Conservation (phyloP, 2,888 invertebrate species). For the Meiosimyza decipiens region DNA sequence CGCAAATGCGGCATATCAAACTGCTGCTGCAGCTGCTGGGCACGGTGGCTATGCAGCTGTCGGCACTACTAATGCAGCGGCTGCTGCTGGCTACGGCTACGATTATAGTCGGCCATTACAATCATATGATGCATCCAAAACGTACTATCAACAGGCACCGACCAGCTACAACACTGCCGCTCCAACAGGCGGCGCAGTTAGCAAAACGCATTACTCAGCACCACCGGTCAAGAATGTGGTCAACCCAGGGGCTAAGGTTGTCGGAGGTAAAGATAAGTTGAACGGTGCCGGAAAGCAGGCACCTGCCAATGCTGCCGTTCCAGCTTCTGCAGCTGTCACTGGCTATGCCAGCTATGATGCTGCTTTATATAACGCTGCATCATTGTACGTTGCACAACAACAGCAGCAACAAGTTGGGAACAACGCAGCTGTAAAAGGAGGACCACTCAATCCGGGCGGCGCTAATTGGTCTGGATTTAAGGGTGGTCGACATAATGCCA, state of each 20-base stretch:
- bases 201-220: constrained; percentile 68
- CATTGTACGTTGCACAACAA: constrained; percentile 91
- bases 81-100: constrained; percentile 71
- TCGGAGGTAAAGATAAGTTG: constrained; percentile 59
- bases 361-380: constrained; percentile 94
- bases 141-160: constrained; percentile 83
- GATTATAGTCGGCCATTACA: constrained; percentile 74
- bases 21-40: constrained; percentile 70
- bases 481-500: constrained; percentile 63
- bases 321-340: constrained; percentile 74
- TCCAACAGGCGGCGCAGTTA: constrained; percentile 62
- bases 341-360: constrained; percentile 91
- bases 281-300: constrained; percentile 52
- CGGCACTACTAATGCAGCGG: constrained; percentile 77
- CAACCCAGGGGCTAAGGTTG: constrained; percentile 70
- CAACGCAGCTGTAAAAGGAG: constrained; percentile 47
- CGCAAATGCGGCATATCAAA: constrained; percentile 86
- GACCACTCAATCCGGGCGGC: constrained; percentile 20
- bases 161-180: constrained; percentile 67
- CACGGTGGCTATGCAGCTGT: constrained; percentile 71
- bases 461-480: constrained; percentile 71
- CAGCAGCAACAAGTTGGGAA: constrained; percentile 64
- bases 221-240: constrained; percentile 74
- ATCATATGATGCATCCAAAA: constrained; percentile 84
- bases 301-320: constrained; percentile 48